Evolutionary conservation across 2,888 invertebrate species (phyloP).

Genomic region (Drepana falcataria): DNA sequence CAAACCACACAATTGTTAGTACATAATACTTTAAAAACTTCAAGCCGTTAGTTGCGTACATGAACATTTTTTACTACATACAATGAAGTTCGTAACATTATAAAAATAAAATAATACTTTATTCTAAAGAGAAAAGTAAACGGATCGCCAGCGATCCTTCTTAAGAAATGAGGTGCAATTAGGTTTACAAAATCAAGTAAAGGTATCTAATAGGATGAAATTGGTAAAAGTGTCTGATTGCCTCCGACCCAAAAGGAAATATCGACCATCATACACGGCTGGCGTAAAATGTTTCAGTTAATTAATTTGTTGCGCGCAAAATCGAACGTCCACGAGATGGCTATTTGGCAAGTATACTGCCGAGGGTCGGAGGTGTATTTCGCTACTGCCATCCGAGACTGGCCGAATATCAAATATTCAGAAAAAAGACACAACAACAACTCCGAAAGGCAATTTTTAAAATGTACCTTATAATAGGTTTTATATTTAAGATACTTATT

Average conservation of each 20-base stretch:
- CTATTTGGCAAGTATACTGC: not conserved
- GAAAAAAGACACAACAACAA: constrained; percentile 71
- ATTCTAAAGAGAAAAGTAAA: constrained; percentile 70
- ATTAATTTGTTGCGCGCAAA: too few relatives aligned
- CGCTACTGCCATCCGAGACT: constrained; percentile 42
- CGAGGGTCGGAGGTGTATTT: constrained; percentile 2
- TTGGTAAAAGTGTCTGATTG: constrained; percentile 34
- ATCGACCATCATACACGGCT: not conserved
- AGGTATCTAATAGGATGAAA: constrained; percentile 58
- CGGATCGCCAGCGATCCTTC: constrained; percentile 74
- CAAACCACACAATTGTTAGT: constrained; percentile 73
- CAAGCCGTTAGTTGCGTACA: constrained; percentile 72
- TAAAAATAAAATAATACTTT: constrained; percentile 57
- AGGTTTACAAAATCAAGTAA: constrained; percentile 64
- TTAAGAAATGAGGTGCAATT: constrained; percentile 70
- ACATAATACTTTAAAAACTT: constrained; percentile 62
- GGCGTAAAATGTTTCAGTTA: not conserved
- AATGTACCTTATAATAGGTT: constrained; percentile 72
- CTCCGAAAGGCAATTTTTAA: constrained; percentile 72
- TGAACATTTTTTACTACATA: constrained; percentile 58
- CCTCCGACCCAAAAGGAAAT: constrained; percentile 25
- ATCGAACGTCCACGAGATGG: not conserved
- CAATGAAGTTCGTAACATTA: constrained; percentile 55
- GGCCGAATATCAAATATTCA: constrained; percentile 71
- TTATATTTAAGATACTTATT: constrained; percentile 71